Evolutionary conservation across 2,113 vertebrate species (phyloP).

Genomic region (Podarcis muralis): DNA sequence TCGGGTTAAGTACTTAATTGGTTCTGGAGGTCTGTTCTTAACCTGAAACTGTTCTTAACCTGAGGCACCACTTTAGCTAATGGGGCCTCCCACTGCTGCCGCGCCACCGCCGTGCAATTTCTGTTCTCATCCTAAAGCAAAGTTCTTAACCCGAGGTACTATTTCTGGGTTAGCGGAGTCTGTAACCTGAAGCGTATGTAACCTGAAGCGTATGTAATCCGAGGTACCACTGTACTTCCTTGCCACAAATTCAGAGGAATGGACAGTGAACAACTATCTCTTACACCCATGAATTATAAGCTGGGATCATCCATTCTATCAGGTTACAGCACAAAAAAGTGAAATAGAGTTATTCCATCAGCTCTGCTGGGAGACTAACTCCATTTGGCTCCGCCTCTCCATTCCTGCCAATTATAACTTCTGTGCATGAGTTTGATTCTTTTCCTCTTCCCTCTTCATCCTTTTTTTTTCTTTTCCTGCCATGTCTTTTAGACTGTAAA

Average conservation of each 20-base stretch:
- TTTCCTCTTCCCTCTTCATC: not conserved
- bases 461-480: not conserved
- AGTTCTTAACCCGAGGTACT: no score
- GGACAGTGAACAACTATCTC: not conserved
- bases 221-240: not conserved
- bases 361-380: not conserved
- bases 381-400: not conserved
- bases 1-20: no score
- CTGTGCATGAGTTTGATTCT: not conserved
- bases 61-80: no score
- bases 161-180: no score
- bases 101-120: no score
- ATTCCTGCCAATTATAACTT: not conserved
- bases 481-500: not conserved
- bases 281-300: not conserved
- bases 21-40: no score
- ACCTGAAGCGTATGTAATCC: no score
- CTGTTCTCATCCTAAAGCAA: no score
- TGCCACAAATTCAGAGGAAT: not conserved
- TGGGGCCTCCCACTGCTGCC: no score
- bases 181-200: no score
- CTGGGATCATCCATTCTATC: not conserved
- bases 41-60: no score
- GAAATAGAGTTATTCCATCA: not conserved
- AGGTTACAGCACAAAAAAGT: not conserved